Percentiles rank a stretch among this genome's conserved stretches.
phyloP scores from a whole-genome alignment of 2,797 vertebrate species.

The Pipistrellus pipistrellus region DNA sequence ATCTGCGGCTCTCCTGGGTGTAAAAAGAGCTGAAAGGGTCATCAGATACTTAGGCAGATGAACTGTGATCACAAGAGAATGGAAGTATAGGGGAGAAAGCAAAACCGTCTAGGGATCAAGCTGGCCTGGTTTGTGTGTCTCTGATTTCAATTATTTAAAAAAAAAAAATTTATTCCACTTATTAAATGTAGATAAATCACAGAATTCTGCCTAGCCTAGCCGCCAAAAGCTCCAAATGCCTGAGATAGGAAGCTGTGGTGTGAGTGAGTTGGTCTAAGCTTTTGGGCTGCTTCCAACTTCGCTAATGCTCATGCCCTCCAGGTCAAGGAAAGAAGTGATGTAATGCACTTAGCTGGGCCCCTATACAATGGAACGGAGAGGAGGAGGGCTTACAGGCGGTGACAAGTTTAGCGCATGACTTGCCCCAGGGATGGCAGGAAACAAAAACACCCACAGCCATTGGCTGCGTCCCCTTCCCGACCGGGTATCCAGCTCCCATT shows the following conservation, averaged over 20 bases:
- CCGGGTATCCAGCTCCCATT: not conserved
- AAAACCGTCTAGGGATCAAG: slow-evolving; percentile 29
- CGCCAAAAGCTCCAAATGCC: slow-evolving; percentile 2
- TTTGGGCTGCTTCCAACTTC: slow-evolving; percentile 73
- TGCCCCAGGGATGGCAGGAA: slow-evolving; percentile 70
- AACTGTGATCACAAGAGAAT: not conserved
- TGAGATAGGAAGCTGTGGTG: not conserved
- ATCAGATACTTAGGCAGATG: not conserved
- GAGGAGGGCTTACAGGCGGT: slow-evolving; percentile 59
- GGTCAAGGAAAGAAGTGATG: slow-evolving; percentile 81
- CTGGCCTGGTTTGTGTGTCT: slow-evolving; percentile 5
- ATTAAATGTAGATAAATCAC: slow-evolving; percentile 31
- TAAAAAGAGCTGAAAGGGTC: not conserved
- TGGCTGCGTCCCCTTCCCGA: slow-evolving; percentile 57
- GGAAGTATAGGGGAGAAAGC: not conserved
- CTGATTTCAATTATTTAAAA: slow-evolving; percentile 34
- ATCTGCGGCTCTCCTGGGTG: not conserved
- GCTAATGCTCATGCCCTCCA: slow-evolving; percentile 50
- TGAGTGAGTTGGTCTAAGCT: slow-evolving; percentile 64
- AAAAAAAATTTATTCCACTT: not conserved
- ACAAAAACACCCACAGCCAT: slow-evolving; percentile 70
- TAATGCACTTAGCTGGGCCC: slow-evolving; percentile 79
- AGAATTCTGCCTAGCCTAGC: not conserved
- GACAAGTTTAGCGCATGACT: slow-evolving; percentile 42
- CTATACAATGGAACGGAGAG: slow-evolving; percentile 68